A percentile compares a stretch with the other conserved stretches of the same genome.
These are phyloP conservation scores for Phaethornis superciliosus DNA, from an alignment of 2,113 vertebrate genomes.

Conservation along the genomic window DNA sequence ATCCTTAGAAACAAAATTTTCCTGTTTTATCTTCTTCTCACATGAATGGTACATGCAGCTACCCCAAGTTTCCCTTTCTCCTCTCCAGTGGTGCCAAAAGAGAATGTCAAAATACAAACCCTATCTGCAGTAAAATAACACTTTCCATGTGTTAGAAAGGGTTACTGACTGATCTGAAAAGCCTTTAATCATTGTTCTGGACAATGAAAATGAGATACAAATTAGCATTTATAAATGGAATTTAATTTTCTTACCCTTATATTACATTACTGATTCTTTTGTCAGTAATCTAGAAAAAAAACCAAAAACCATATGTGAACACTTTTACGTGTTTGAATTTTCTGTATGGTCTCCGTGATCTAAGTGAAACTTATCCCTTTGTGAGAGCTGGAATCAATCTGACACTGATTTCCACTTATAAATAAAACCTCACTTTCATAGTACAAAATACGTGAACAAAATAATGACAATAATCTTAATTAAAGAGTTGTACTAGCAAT, in stretches of 20 bases:
- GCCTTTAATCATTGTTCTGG: background rate
- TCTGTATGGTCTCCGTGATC: background rate
- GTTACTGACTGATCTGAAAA: background rate
- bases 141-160: background rate
- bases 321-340: background rate
- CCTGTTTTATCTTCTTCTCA: background rate
- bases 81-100: background rate
- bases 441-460: background rate
- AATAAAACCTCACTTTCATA: slow-evolving; percentile 3
- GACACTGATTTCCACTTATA: background rate
- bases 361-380: background rate
- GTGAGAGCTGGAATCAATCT: background rate
- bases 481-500: background rate
- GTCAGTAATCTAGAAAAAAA: background rate
- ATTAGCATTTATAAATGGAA: background rate
- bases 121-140: background rate
- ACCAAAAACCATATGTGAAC: background rate
- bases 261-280: background rate
- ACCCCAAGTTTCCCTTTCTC: background rate
- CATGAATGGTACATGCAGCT: background rate
- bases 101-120: background rate
- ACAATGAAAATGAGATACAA: background rate
- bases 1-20: background rate
- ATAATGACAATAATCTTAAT: background rate
- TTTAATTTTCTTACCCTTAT: background rate